These are phyloP conservation scores for Metallyticus violacea DNA, from an alignment of 2,888 invertebrate species.

Conservation along the genomic window DNA sequence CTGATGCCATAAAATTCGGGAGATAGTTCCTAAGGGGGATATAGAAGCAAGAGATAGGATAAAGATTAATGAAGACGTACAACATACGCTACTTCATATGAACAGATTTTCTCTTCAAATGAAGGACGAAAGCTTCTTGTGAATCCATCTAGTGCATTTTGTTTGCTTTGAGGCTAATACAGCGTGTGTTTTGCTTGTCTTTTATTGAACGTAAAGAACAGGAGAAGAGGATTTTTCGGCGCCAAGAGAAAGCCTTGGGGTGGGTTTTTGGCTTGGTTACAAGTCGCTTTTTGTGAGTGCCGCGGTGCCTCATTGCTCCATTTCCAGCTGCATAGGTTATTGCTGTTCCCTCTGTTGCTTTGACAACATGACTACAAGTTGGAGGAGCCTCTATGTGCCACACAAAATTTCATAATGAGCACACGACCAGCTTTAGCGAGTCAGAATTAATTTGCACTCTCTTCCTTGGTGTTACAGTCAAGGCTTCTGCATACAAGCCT, in stretches of 20 bases:
- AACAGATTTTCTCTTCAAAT: neutral
- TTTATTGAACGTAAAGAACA: neutral
- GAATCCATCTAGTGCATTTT: neutral
- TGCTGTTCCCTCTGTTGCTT: neutral
- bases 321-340: neutral
- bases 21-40: too few relatives aligned
- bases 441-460: neutral
- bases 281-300: neutral
- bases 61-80: too few relatives aligned
- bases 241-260: neutral
- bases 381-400: neutral
- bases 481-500: neutral
- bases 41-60: too few relatives aligned
- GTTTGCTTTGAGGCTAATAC: neutral
- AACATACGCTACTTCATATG: too few relatives aligned
- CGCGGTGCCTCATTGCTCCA: neutral
- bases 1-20: too few relatives aligned
- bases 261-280: neutral
- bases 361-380: too few relatives aligned
- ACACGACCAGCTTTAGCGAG: too few relatives aligned
- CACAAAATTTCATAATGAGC: neutral
- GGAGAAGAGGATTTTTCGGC: neutral
- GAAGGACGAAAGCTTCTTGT: too few relatives aligned
- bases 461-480: neutral
- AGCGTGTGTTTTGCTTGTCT: neutral